phyloP scores from a whole-genome alignment of 2,888 invertebrate species.

The Drosophila kokeensis region DNA sequence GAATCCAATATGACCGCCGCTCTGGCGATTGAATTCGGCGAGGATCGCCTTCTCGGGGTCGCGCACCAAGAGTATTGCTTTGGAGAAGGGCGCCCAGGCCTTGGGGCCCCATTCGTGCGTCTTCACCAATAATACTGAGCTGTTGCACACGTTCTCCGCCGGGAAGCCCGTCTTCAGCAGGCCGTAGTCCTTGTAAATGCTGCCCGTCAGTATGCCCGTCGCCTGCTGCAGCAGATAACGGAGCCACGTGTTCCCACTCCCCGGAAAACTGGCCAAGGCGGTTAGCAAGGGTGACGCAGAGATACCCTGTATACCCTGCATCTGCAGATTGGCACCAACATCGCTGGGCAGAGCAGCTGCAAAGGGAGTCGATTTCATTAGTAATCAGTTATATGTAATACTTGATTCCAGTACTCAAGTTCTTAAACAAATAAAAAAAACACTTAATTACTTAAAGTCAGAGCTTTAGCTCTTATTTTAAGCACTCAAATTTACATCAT shows the following conservation, averaged over 20 bases:
- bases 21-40: conserved; percentile 92
- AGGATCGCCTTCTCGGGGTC: conserved; percentile 89
- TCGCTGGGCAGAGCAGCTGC: conserved; percentile 71
- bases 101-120: conserved; percentile 90
- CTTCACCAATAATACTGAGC: conserved; percentile 91
- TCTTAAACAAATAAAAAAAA: not conserved
- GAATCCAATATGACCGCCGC: conserved; percentile 92
- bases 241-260: conserved; percentile 94
- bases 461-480: not conserved
- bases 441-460: not conserved
- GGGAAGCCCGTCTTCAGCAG: conserved; percentile 92
- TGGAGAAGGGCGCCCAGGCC: conserved; percentile 87
- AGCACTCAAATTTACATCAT: not conserved
- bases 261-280: conserved; percentile 92
- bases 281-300: conserved; percentile 72
- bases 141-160: conserved; percentile 91
- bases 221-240: conserved; percentile 91
- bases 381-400: not conserved
- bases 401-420: not conserved
- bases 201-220: conserved; percentile 91
- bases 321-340: conserved; percentile 40
- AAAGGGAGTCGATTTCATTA: not conserved
- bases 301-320: conserved; percentile 40
- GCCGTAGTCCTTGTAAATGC: conserved; percentile 93
- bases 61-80: conserved; percentile 90